These are phyloP conservation scores for Myotis lucifugus DNA, from an alignment of 2,113 vertebrate species.

Conservation along the genomic window DNA sequence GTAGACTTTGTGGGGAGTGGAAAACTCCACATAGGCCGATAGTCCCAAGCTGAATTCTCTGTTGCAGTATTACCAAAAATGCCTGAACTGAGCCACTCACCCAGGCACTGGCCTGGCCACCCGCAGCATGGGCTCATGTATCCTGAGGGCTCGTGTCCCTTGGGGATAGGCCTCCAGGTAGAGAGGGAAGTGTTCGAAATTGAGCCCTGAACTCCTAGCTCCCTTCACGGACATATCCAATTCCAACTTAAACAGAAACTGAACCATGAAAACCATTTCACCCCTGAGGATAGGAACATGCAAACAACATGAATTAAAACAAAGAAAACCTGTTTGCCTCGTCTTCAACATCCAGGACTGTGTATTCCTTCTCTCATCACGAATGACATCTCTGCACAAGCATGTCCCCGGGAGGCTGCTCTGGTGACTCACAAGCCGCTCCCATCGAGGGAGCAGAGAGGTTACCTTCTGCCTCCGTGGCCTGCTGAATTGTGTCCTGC, in stretches of 20 bases:
- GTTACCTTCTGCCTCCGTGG: no score
- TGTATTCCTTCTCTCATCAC: neutral
- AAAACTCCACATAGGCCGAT: neutral
- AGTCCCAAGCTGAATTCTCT: neutral
- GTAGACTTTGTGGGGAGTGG: neutral
- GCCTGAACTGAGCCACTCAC: neutral
- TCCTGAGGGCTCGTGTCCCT: neutral
- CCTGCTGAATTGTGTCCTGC: neutral
- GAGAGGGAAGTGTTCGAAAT: neutral
- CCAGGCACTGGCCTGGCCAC: neutral
- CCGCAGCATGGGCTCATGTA: neutral
- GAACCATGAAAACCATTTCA: neutral
- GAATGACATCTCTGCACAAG: neutral
- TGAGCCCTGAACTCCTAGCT: neutral
- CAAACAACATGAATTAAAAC: neutral
- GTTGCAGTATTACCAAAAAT: neutral
- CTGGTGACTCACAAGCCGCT: neutral
- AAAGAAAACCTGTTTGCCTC: neutral
- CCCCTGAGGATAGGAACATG: neutral
- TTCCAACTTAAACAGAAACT: constrained; percentile 11
- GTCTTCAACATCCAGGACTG: neutral
- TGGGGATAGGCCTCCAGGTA: no score
- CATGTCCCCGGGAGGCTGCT: neutral
- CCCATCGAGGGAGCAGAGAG: fast-evolving
- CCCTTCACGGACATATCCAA: neutral